These are phyloP conservation scores for Palythoa grandis DNA, from an alignment of 92 coral and sea anemone genomes.

Conservation along the genomic window DNA sequence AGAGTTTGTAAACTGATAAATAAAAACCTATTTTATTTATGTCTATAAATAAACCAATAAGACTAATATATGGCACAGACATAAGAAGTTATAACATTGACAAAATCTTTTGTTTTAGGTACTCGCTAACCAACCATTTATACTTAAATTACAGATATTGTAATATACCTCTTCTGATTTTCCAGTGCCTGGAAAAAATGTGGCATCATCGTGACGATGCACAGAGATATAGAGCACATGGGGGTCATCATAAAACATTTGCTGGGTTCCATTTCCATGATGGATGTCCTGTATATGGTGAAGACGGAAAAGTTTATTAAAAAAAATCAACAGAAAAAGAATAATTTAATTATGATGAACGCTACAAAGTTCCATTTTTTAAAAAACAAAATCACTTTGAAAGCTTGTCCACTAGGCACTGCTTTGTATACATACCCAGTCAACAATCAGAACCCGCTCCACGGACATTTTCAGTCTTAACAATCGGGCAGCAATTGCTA, in stretches of 20 bases:
- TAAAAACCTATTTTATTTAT: too few relatives aligned
- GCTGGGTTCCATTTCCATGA: constrained; percentile 99
- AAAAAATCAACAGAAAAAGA: neutral
- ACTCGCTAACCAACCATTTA: neutral
- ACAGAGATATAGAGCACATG: constrained; percentile 96
- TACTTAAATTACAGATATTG: neutral
- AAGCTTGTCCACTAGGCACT: neutral
- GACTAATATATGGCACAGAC: too few relatives aligned
- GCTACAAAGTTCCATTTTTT: neutral
- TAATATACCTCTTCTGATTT: constrained; percentile 92
- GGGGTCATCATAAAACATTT: constrained; percentile 99
- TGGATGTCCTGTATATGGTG: constrained; percentile 97
- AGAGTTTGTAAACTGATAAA: too few relatives aligned
- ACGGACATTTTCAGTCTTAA: constrained; percentile 93
- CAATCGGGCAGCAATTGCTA: constrained; percentile 97
- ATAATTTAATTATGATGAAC: neutral
- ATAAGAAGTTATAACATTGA: too few relatives aligned
- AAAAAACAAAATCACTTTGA: neutral
- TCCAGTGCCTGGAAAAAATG: constrained; percentile 99
- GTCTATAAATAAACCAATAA: too few relatives aligned
- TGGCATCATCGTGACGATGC: constrained; percentile 99
- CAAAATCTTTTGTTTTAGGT: too few relatives aligned
- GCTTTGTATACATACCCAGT: constrained; percentile 83
- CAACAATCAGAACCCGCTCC: constrained; percentile 91
- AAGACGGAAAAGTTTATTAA: neutral